phyloP scores from a whole-genome alignment of 2,888 invertebrate species.

The Acanthosepion pharaonis region DNA sequence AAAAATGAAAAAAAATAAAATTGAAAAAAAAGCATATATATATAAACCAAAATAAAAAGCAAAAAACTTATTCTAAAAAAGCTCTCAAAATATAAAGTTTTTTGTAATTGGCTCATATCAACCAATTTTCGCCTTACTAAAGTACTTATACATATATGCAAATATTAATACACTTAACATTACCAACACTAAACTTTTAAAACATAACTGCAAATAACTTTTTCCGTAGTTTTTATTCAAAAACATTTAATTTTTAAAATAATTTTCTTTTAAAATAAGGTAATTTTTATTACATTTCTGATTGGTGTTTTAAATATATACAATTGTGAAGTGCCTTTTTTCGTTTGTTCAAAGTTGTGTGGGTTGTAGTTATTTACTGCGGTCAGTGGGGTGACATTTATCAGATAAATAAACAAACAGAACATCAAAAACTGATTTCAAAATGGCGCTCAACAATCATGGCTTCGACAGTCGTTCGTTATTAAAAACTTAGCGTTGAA shows the following conservation, averaged over 20 bases:
- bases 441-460: neutral
- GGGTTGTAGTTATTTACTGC: neutral
- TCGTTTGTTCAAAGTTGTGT: neutral
- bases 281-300: neutral
- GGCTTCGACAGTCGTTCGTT: neutral
- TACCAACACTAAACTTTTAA: neutral
- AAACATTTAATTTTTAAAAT: neutral
- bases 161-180: neutral
- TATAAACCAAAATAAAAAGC: constrained; percentile 20
- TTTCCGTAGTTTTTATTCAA: neutral
- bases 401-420: neutral
- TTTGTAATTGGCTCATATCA: neutral
- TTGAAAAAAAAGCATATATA: neutral
- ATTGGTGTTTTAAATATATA: neutral
- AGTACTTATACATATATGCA: neutral
- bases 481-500: neutral
- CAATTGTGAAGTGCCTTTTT: constrained; percentile 9
- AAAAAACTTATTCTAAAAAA: constrained; percentile 12
- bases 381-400: neutral
- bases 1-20: neutral
- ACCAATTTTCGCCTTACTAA: constrained; percentile 25
- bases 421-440: neutral
- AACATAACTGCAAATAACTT: neutral
- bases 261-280: neutral
- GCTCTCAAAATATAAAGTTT: neutral